Evolutionary conservation across 1,140 invertebrate genomes (phyloP), one percentile per base, ranked within the genome.

Genomic region (Sinonovacula constricta): DNA sequence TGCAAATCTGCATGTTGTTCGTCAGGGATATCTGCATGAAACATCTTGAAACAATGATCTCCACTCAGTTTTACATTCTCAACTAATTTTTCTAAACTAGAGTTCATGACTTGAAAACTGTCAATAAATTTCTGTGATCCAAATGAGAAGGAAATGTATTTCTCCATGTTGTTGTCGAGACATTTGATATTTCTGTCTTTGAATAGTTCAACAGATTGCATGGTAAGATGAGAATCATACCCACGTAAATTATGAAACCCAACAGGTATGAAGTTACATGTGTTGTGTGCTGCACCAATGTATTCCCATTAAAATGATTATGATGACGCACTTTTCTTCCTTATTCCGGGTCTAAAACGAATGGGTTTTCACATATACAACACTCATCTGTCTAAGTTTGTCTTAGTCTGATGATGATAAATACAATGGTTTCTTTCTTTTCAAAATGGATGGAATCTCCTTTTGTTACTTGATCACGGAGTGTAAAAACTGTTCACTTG

Each of bases 181-280:
- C 88, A 79, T 60, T 87, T 81, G 34, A 90, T 87, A 30, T 86
- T 24, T 5, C 81, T 85, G 26, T 83, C 63, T 81, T 86, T 68
- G 7, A 81, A 5, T 53, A 65, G 56, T 18, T 82, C 80, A 22
- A 91, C 66, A 26, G 82, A 77, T 82, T 87, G 85, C 28, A 91
- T 87, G 12, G 91, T 87, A 10, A 91, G 70, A 80, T 90, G 90
- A 51, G 77, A 30, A 81, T 92, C 88, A 83, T 91, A 92, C 2
- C 83, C 85, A 26, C 56, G 63, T 30, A 91, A 77, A 81, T 91
- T 92, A 80, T 92, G 91, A 70, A 92, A 90, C 65, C 90, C 78
- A 36, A 92, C 81, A 14, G 90, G 88, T 63, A 90, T 82, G n/a
- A 22, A 36, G 24, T 76, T 26, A n/a, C 74, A n/a, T n/a, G n/a